Evolutionary conservation across 2,888 invertebrate species (phyloP).

Genomic region (Campoplex capitator): DNA sequence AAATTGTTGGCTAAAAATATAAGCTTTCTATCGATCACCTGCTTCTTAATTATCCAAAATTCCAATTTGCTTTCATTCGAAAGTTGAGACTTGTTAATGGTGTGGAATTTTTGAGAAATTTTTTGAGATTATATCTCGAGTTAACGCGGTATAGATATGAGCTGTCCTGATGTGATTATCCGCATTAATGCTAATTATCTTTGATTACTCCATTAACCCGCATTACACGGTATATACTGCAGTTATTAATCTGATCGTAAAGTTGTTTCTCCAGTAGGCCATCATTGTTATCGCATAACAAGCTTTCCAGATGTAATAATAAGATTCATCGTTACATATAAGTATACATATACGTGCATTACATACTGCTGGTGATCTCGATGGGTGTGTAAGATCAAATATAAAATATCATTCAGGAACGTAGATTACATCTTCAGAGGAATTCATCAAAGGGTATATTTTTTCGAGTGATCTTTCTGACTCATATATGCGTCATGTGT

Average conservation of each 20-base stretch:
- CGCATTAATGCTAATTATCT: conserved; percentile 15
- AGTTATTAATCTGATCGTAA: conserved; percentile 36
- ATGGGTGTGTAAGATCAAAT: background rate
- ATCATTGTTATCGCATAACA: conserved; percentile 27
- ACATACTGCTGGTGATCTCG: conserved; percentile 2
- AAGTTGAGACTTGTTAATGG: background rate
- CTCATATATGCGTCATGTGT: conserved; percentile 6
- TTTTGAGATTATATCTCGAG: background rate
- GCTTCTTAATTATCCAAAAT: background rate
- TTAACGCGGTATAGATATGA: conserved; percentile 1
- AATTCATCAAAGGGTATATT: conserved; percentile 1
- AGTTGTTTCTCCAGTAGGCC: conserved; percentile 17
- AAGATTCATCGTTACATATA: conserved; percentile 21
- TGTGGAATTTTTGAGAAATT: conserved; percentile 3
- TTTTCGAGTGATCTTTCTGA: conserved; percentile 20
- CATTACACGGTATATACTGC: conserved; percentile 11
- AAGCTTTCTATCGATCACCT: background rate
- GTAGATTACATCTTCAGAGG: conserved; percentile 21
- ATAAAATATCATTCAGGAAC: conserved; percentile 18
- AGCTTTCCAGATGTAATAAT: conserved; percentile 37
- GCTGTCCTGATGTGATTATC: conserved; percentile 1
- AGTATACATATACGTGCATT: background rate
- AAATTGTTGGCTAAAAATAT: background rate
- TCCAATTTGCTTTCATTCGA: background rate
- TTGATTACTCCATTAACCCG: conserved; percentile 11